A percentile compares a stretch with the other conserved stretches of the same genome.
phyloP scores from a whole-genome alignment of 2,113 vertebrate genomes.

The Nesoenas mayeri region DNA sequence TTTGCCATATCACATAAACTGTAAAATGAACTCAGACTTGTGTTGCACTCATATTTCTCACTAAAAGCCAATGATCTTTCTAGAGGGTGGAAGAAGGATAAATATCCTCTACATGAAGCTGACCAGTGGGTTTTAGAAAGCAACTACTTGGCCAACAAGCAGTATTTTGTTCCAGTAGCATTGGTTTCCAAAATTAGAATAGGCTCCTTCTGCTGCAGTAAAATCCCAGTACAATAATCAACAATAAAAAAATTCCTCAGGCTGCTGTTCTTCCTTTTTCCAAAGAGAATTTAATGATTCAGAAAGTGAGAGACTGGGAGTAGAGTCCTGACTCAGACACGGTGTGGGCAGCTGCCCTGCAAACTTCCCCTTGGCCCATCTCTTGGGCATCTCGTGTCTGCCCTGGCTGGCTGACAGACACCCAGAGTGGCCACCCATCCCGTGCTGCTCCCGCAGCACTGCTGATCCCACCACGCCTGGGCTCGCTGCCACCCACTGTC shows the following conservation, averaged over 20 bases:
- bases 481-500: fast-evolving
- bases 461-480: fast-evolving
- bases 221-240: neutral
- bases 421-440: too few relatives aligned
- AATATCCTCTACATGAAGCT: neutral
- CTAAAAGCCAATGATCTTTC: neutral
- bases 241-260: neutral
- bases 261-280: neutral
- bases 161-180: neutral
- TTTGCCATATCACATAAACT: neutral
- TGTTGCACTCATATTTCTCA: neutral
- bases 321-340: fast-evolving
- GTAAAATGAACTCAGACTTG: neutral
- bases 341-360: neutral
- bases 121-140: neutral
- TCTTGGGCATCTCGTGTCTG: fast-evolving
- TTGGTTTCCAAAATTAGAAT: neutral
- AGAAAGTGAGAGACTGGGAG: neutral
- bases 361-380: fast-evolving
- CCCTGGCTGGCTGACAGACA: too few relatives aligned
- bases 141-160: neutral
- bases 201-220: neutral
- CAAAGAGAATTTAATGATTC: neutral
- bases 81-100: neutral
- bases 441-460: fast-evolving